Evolutionary conservation across 2,888 invertebrate genomes (phyloP), one percentile per base, ranked within the genome.

Genomic region (Platycheirus albimanus): DNA sequence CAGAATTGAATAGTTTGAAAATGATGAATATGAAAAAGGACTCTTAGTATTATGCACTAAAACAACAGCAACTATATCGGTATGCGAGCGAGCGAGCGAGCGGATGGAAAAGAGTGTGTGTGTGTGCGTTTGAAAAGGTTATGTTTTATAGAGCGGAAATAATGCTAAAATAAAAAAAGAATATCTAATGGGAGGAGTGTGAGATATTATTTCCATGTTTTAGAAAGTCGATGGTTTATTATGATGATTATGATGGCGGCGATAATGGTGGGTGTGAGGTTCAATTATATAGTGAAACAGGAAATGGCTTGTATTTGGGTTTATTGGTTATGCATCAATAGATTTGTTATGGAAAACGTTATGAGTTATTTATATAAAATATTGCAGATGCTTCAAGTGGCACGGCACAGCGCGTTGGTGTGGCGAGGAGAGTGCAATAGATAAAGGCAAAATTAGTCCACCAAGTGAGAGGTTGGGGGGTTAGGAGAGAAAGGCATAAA

Each of bases 61-160:
- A n/a, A n/a, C n/a, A n/a, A 20, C 17, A 47, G 15, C n/a, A 71
- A 36, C 5, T 24, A 24, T 24, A 5, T 24, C 24, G 24, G 24
- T 24, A 24, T 4, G n/a, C n/a, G n/a, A n/a, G n/a, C n/a, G n/a
- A n/a, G n/a, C n/a, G n/a, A n/a, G n/a, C n/a, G n/a, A 3, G 5
- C 24, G 24, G 24, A 4, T 24, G 24, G 24, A 24, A 24, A 24
- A 24, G n/a, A n/a, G n/a, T n/a, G n/a, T n/a, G n/a, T n/a, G 6
- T 4, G 30, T 33, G 8, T 33, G 30, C 30, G 30, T 33, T 33
- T 43, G 24, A 54, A 70, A 41, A 49, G 58, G 41, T 61, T 56
- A 38, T 66, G 72, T 67, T 79, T 79, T 79, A 79, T 79, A 79
- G 79, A 79, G 61, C 74, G 74, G 67, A 79, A 67, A 52, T 79